These are phyloP conservation scores for Cryptus armator DNA, from an alignment of 2,888 invertebrate species.

Conservation along the genomic window DNA sequence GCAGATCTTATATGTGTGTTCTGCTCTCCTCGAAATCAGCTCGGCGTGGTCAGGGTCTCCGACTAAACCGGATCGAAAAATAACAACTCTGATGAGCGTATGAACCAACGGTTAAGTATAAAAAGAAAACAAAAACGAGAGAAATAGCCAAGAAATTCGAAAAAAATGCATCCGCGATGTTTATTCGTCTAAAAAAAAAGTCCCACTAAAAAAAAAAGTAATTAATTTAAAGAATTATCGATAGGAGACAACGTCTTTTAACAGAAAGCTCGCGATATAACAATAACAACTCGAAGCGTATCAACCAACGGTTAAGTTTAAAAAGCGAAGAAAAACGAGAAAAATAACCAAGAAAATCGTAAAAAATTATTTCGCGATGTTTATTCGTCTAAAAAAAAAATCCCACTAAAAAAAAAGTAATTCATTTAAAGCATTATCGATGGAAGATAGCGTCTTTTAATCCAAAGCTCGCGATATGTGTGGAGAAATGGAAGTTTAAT, in stretches of 20 bases:
- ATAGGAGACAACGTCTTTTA: not conserved
- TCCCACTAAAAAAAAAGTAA: not conserved
- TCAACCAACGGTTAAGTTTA: too few species aligned
- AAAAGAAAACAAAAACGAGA: too few species aligned
- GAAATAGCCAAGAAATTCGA: too few species aligned
- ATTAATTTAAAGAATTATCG: slow-evolving; percentile 21
- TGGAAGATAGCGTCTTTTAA: slow-evolving; percentile 1
- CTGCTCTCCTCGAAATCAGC: slow-evolving; percentile 21
- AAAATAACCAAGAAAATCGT: too few species aligned
- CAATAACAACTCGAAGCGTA: slow-evolving; percentile 17
- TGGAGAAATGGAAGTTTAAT: slow-evolving; percentile 59
- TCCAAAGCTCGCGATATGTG: slow-evolving; percentile 46
- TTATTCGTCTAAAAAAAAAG: too few species aligned
- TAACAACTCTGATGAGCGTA: not conserved
- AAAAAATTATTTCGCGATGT: not conserved
- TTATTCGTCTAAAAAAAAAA: too few species aligned
- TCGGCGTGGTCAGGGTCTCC: slow-evolving; percentile 35
- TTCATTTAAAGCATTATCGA: slow-evolving; percentile 30
- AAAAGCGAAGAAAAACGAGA: too few species aligned
- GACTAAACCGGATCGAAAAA: slow-evolving; percentile 22
- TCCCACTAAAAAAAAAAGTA: not conserved
- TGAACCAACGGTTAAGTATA: too few species aligned
- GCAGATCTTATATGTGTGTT: slow-evolving; percentile 4
- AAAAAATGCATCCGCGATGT: not conserved
- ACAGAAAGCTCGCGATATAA: not conserved